A percentile compares a stretch with the other conserved stretches of the same genome.
phyloP scores from a whole-genome alignment of 2,113 vertebrate species.

The Edolisoma coerulescens region DNA sequence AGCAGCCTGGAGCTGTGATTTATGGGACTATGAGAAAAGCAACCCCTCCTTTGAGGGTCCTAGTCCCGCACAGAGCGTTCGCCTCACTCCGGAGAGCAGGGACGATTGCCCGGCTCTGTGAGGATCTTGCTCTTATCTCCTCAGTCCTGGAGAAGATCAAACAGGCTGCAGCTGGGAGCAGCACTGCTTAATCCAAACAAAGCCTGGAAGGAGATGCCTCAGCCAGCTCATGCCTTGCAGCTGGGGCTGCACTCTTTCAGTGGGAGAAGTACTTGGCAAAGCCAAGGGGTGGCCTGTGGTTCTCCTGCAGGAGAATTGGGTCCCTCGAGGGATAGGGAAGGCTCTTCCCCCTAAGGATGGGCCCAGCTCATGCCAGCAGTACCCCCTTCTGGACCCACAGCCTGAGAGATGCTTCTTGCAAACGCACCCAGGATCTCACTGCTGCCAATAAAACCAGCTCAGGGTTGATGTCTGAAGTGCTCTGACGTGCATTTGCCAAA shows the following conservation, averaged over 20 bases:
- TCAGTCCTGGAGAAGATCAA: neutral
- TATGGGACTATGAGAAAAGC: neutral
- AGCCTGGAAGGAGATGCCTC: neutral
- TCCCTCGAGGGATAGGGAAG: neutral
- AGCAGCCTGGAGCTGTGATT: neutral
- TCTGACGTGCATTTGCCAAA: neutral
- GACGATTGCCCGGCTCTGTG: neutral
- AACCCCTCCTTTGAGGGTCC: neutral
- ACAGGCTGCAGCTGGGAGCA: neutral
- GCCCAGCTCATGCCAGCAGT: neutral
- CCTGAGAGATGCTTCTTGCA: neutral
- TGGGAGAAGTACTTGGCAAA: neutral
- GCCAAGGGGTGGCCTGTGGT: neutral
- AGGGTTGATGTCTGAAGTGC: neutral
- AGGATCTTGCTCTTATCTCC: neutral
- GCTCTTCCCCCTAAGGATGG: neutral
- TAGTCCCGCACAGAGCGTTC: neutral
- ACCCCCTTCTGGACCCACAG: neutral
- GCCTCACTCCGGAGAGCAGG: rapidly evolving
- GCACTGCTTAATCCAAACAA: neutral
- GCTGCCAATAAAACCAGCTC: neutral
- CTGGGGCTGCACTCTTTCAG: neutral
- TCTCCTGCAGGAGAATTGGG: neutral
- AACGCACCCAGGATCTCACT: too few species aligned
- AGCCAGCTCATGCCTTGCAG: neutral